phyloP scores from a whole-genome alignment of 2,888 invertebrate genomes.

The Aporophyla lueneburgensis region DNA sequence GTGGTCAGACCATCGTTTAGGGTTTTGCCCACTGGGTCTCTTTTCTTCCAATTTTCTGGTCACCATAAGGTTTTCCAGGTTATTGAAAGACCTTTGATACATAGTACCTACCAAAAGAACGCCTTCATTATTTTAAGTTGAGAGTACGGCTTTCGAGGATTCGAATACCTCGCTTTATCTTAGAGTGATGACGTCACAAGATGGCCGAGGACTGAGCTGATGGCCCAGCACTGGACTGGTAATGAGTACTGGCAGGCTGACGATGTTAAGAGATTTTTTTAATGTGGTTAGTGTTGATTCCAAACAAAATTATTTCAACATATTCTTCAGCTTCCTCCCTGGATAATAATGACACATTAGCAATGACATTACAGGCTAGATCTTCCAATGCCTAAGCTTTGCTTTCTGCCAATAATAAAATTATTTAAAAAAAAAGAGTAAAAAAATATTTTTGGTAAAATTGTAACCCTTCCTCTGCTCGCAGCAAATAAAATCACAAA shows the following conservation, averaged over 20 bases:
- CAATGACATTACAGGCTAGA: too few relatives aligned
- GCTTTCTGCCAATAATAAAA: too few relatives aligned
- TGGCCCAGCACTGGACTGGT: not conserved
- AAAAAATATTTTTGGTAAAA: not conserved
- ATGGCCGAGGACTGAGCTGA: not conserved
- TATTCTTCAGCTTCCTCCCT: not conserved
- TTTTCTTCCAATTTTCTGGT: not conserved
- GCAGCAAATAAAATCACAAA: not conserved
- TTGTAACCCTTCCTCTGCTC: slow-evolving; percentile 9
- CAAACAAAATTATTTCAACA: not conserved
- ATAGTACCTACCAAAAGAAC: not conserved
- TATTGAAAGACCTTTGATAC: not conserved
- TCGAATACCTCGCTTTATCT: too few relatives aligned
- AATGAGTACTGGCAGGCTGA: not conserved
- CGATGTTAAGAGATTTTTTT: too few relatives aligned
- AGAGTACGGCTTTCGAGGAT: too few relatives aligned
- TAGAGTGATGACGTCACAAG: not conserved
- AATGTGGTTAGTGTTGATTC: not conserved
- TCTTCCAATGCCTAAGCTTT: too few relatives aligned
- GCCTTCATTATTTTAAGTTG: too few relatives aligned
- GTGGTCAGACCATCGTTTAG: not conserved
- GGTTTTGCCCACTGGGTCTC: not conserved
- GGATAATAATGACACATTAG: not conserved
- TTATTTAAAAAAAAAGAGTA: too few relatives aligned
- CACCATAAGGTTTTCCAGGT: not conserved